These are phyloP conservation scores for Enhydra lutris DNA, from an alignment of 2,113 vertebrate species.

Conservation along the genomic window DNA sequence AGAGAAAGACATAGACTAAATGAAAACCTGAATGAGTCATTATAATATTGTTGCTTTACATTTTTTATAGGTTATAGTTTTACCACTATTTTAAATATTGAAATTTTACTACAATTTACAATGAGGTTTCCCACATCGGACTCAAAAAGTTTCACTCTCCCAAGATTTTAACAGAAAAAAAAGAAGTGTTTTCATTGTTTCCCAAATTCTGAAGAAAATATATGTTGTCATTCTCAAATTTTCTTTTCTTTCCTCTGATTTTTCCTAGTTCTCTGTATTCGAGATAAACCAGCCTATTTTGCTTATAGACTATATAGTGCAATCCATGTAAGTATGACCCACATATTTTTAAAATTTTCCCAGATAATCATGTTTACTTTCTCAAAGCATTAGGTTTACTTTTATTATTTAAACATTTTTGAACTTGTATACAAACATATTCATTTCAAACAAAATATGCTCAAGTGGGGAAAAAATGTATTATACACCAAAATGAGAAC, in stretches of 20 bases:
- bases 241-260: conserved; percentile 40
- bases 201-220: neutral
- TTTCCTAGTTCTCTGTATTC: conserved; percentile 83
- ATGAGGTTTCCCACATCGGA: neutral
- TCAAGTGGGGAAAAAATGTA: neutral
- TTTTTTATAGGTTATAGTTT: neutral
- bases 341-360: neutral
- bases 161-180: neutral
- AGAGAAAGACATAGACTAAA: neutral
- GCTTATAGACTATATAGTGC: conserved; percentile 83
- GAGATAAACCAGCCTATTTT: conserved; percentile 86
- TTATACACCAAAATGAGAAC: neutral
- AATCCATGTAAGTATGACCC: conserved; percentile 84
- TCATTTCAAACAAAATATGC: conserved; percentile 31
- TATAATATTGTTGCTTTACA: neutral
- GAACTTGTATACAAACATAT: neutral
- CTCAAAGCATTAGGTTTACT: conserved; percentile 24
- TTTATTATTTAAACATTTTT: conserved; percentile 3
- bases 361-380: neutral
- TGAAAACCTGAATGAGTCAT: neutral
- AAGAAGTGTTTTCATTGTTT: neutral
- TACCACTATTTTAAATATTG: neutral
- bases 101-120: neutral
- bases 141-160: neutral
- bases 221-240: neutral